Conservation (phyloP, 2,797 vertebrate genomes). For the Parambassis ranga region DNA sequence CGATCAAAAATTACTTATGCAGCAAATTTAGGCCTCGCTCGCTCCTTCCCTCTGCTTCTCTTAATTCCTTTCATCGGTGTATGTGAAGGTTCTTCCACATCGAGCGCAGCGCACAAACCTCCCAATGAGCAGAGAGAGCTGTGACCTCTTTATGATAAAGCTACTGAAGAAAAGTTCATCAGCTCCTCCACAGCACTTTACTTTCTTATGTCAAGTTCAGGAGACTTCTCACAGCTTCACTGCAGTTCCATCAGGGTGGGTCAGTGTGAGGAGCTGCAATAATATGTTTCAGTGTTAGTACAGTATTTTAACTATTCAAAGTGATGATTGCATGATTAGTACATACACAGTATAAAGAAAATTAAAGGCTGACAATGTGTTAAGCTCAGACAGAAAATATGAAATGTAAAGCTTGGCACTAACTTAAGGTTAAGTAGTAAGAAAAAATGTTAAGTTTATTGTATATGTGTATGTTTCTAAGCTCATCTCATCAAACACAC, state of each 20-base stretch:
- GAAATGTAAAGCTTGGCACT: too few relatives aligned
- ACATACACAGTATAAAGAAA: too few relatives aligned
- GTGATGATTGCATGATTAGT: too few relatives aligned
- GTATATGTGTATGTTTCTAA: neutral
- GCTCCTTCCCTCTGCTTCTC: constrained; percentile 30
- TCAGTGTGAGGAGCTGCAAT: neutral
- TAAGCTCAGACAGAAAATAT: too few relatives aligned
- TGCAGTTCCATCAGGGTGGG: neutral
- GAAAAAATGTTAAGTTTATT: too few relatives aligned
- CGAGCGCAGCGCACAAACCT: constrained; percentile 26
- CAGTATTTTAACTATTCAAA: too few relatives aligned
- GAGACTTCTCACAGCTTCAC: neutral
- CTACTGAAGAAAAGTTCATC: constrained; percentile 15
- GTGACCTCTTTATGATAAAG: constrained; percentile 15
- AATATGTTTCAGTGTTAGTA: too few relatives aligned
- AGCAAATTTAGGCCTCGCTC: constrained; percentile 42
- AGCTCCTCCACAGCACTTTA: neutral
- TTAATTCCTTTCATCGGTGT: constrained; percentile 64
- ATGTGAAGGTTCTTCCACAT: constrained; percentile 43
- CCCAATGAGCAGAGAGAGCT: neutral
- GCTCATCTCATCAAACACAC: neutral
- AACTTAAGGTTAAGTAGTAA: too few relatives aligned
- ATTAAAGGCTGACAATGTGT: too few relatives aligned
- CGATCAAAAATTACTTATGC: constrained; percentile 70
- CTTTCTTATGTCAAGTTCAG: neutral